These are phyloP conservation scores for Octodon degus DNA, from an alignment of 2,113 vertebrate genomes.

Conservation along the genomic window DNA sequence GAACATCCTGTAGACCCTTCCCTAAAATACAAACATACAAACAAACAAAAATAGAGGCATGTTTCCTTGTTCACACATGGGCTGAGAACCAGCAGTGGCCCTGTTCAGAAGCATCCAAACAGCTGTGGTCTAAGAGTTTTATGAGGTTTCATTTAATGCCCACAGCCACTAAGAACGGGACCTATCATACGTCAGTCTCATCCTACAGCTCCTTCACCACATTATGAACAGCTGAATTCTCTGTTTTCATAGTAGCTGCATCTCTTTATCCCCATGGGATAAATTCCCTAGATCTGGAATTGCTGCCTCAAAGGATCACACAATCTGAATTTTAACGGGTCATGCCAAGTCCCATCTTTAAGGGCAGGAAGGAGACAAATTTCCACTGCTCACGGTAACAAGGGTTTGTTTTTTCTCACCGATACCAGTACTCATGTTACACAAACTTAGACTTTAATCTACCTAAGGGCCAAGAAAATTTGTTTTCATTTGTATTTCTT, in stretches of 20 bases:
- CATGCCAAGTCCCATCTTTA: not conserved
- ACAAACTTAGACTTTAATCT: not conserved
- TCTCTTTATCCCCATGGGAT: not conserved
- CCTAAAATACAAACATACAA: no score
- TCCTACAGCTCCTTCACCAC: not conserved
- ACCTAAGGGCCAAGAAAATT: not conserved
- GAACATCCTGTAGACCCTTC: no score
- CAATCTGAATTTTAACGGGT: not conserved
- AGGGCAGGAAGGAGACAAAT: not conserved
- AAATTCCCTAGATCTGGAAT: conserved; percentile 10
- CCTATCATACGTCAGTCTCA: not conserved
- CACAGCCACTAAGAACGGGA: not conserved
- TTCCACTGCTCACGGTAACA: not conserved
- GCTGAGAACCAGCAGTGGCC: not conserved
- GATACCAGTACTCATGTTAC: not conserved
- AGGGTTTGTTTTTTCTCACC: not conserved
- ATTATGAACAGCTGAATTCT: not conserved
- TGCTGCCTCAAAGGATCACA: not conserved
- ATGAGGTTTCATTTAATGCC: not conserved
- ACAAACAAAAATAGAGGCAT: not conserved
- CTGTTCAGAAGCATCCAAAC: not conserved
- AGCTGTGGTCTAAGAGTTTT: not conserved
- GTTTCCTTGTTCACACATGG: not conserved
- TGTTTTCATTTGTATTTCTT: not conserved
- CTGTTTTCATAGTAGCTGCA: not conserved